Base-by-base conservation (phyloP, 2,888 invertebrate genomes). In the Mesorhabditis sp. region DNA sequence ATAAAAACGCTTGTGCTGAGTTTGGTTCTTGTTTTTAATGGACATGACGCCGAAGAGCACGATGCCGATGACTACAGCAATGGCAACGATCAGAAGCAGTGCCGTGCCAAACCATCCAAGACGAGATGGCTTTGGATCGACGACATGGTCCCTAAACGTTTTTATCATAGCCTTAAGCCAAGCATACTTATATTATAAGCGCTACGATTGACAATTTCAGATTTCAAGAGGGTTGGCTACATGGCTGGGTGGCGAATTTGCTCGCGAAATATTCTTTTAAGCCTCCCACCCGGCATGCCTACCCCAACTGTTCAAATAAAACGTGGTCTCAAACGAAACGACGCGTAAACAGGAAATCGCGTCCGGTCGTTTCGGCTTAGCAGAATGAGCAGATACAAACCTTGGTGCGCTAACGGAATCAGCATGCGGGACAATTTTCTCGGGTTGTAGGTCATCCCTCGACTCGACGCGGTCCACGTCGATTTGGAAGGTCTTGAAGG, bases 1-100 rank as follows among this genome's bases (percentile, higher is more conserved):
- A 85, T 92, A 91, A 87, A 94, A 92, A 82, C 95, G 90, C 88
- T 96, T 96, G 82, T 93, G 90, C 72, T 91, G 91, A 77, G 92
- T 91, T 86, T 94, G 93, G 86, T 93, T 92, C 72, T 92, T 91
- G 86, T 95, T 95, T 86, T 94, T 93, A 86, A 95, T 95, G 86
- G 93, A 92, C 89, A 95, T 92, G 74, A 95, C 92, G 44, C 92
- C 94, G 69, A 95, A 90, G 4, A 95, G 92, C 0, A 92, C 91
- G 74, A 92, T 90, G 0, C 91, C 92, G 63, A 93, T 92, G 7
- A 95, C 87, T 4, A 91, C 92, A 43, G 96, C 89, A 67, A 95
- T 91, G 13, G 92, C 91, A 67, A 92, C 89, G 79, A 97, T 89
- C 88, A 96, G 91, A 73, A 94, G 90, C 4, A 82, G 44, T 4